These are phyloP conservation scores for Microplitis deprimator DNA, from an alignment of 2,888 invertebrate species.

Conservation along the genomic window DNA sequence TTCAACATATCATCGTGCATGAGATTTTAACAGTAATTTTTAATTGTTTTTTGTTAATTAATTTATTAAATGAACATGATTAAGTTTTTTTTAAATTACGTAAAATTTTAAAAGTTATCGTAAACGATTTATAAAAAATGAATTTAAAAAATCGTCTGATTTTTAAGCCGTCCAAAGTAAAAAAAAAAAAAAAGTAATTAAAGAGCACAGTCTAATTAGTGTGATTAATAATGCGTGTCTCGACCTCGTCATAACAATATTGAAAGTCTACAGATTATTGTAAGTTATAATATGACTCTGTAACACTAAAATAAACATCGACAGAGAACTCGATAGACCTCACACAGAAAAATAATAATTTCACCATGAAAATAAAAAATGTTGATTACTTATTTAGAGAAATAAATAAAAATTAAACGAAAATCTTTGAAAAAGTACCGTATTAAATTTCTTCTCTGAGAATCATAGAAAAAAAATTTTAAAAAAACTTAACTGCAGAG, in stretches of 20 bases:
- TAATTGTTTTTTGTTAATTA: neutral
- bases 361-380: slow-evolving; percentile 5
- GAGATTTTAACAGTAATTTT: neutral
- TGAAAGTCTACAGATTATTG: slow-evolving; percentile 64
- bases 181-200: slow-evolving; percentile 1
- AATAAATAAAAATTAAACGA: neutral
- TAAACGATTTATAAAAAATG: neutral
- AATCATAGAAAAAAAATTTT: slow-evolving; percentile 36
- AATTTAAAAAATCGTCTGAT: slow-evolving; percentile 37
- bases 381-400: neutral
- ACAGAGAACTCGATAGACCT: slow-evolving; percentile 4
- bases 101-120: neutral
- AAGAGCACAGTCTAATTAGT: slow-evolving; percentile 34
- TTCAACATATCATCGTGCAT: slow-evolving; percentile 11
- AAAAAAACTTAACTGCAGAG: slow-evolving; percentile 34
- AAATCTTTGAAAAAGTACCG: slow-evolving; percentile 8
- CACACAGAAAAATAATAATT: slow-evolving; percentile 47
- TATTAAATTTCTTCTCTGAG: slow-evolving; percentile 6
- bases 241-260: slow-evolving; percentile 67
- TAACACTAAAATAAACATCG: slow-evolving; percentile 38
- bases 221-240: slow-evolving; percentile 40
- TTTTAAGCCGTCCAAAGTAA: slow-evolving; percentile 40
- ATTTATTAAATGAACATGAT: too few species aligned
- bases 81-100: neutral
- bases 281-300: slow-evolving; percentile 30